Conservation (phyloP, 2,797 vertebrate species). For the Triplophysa bombifrons region DNA sequence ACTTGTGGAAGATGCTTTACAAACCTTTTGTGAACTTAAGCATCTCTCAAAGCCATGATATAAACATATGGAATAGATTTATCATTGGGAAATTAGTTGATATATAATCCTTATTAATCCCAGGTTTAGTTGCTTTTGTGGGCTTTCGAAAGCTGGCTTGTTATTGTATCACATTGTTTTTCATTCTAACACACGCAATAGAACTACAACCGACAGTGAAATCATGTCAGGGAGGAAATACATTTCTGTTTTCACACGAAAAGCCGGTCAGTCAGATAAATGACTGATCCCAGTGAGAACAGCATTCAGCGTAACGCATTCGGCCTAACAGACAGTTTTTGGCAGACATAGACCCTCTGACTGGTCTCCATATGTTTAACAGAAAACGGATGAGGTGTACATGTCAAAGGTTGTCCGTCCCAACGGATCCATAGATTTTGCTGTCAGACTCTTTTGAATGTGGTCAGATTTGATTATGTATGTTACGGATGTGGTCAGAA, state of each 20-base stretch:
- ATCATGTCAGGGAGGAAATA: conserved; percentile 23
- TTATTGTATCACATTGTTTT: conserved; percentile 23
- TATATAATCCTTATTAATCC: conserved; percentile 74
- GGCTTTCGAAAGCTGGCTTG: not conserved
- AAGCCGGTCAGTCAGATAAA: conserved; percentile 26
- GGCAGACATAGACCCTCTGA: conserved; percentile 22
- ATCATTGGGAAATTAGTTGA: conserved; percentile 75
- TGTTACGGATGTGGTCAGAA: not conserved
- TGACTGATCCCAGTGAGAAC: conserved; percentile 15
- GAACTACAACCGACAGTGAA: conserved; percentile 9
- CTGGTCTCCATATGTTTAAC: conserved; percentile 30
- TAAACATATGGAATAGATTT: conserved; percentile 77
- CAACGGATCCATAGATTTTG: not conserved
- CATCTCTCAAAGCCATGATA: conserved; percentile 52
- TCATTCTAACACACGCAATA: not conserved
- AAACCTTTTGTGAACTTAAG: not conserved
- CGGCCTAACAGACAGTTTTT: conserved; percentile 19
- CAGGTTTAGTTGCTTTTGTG: conserved; percentile 32
- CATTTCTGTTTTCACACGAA: conserved; percentile 36
- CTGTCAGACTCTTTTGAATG: not conserved
- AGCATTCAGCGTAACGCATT: conserved; percentile 3
- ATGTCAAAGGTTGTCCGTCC: not conserved
- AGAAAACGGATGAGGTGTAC: conserved; percentile 20
- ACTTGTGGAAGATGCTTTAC: not conserved
- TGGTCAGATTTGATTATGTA: not conserved